Evolutionary conservation across 2,888 invertebrate species (phyloP), one percentile per base, ranked within the genome.

Genomic region (Neoitamus cyanurus): DNA sequence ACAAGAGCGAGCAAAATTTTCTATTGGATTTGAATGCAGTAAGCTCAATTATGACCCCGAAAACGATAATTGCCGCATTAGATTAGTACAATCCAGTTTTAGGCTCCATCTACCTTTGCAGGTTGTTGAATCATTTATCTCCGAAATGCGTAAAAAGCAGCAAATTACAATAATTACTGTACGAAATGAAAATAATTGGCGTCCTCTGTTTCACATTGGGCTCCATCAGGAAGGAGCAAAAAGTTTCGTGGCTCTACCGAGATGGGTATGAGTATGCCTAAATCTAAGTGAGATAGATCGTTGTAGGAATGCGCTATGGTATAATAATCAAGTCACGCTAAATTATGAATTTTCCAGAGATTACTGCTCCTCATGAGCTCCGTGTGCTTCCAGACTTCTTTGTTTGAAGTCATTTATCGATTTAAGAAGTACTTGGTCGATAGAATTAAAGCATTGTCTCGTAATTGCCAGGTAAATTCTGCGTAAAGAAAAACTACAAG

Each of bases 161-260:
- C 25, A 48, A 80, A 58, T 80, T 58, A 48, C 31, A 58, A 58
- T 80, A 80, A 80, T 80, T 80, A 58, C 58, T 58, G 78, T n/a
- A 80, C 58, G 37, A 58, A 80, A 58, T 58, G 28, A 20, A 48
- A 34, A 80, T 80, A 80, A 80, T 58, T 80, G 78, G 78, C 78
- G 78, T 80, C 78, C 78, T 80, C 78, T 80, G 78, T 80, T 80
- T 80, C 78, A 80, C 78, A 80, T 80, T 80, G 78, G 34, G 28
- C 11, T 15, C 9, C 4, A 9, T 9, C 28, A 20, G 15, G 78
- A 20, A 58, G 28, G 78, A 80, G 58, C 48, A 28, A 48, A 58
- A 20, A 80, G 31, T 20, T 34, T 1, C 58, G 28, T 13, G 34
- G 25, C 58, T 80, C 20, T 34, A 31, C 58, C 3, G 31, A 80